Conservation (phyloP, 1,140 invertebrate species). For the Drosophila funebris region DNA sequence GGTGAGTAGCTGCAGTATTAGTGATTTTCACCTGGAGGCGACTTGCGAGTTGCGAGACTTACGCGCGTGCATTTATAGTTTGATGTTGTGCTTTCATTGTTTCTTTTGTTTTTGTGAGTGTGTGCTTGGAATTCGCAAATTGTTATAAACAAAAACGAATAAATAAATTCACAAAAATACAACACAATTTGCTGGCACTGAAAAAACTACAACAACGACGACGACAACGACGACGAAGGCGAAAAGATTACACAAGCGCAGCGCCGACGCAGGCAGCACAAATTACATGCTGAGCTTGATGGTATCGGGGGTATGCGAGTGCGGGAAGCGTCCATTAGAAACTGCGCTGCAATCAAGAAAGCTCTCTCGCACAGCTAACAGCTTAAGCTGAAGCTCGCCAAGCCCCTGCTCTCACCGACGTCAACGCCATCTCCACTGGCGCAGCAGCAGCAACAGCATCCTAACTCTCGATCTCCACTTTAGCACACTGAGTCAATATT, state of each 20-base stretch:
- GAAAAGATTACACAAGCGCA: conserved; percentile 76
- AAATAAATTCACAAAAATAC: conserved; percentile 40
- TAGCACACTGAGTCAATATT: conserved; percentile 10
- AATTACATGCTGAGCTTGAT: conserved; percentile 42
- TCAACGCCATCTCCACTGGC: neutral
- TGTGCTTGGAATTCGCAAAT: conserved; percentile 77
- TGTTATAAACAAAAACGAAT: conserved; percentile 65
- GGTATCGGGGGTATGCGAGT: neutral
- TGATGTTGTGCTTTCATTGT: conserved; percentile 16
- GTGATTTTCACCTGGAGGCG: conserved; percentile 66
- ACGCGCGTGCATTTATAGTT: conserved; percentile 35
- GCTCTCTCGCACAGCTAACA: conserved; percentile 50
- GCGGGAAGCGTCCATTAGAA: conserved; percentile 56
- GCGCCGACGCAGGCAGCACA: conserved; percentile 49
- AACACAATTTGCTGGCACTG: conserved; percentile 54
- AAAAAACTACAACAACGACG: conserved; percentile 26
- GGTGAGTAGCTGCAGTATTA: conserved; percentile 64
- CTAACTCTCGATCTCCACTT: conserved; percentile 14
- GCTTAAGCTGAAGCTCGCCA: conserved; percentile 3
- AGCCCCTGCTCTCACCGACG: conserved; percentile 4
- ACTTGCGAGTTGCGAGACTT: neutral
- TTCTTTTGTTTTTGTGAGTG: conserved; percentile 45
- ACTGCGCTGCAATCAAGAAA: conserved; percentile 73
- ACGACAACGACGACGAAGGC: conserved; percentile 29
- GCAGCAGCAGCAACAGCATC: conserved; percentile 41